A percentile compares a stretch with the other conserved stretches of the same genome.
These are phyloP conservation scores for Phalacrocorax aristotelis DNA, from an alignment of 2,113 vertebrate species.

Conservation along the genomic window DNA sequence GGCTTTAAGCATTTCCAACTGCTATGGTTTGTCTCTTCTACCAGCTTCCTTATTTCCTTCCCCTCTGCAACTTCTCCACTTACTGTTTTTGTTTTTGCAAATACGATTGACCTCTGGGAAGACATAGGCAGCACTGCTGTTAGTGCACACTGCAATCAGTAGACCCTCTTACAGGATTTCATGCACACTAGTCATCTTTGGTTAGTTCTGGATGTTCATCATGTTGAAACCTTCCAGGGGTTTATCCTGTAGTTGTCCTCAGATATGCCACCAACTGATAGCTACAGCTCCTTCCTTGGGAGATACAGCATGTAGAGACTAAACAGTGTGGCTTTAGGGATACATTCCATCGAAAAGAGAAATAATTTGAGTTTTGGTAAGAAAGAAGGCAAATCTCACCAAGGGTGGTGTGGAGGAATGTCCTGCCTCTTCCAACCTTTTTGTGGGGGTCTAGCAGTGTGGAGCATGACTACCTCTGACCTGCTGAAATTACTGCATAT, in stretches of 20 bases:
- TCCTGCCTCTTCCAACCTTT: neutral
- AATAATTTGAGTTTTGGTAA: neutral
- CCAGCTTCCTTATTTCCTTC: neutral
- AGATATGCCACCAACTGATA: neutral
- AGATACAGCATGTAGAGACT: neutral
- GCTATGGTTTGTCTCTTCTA: neutral
- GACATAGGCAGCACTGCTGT: neutral
- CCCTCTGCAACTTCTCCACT: neutral
- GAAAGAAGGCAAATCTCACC: neutral
- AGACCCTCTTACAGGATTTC: neutral
- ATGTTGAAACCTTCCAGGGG: neutral
- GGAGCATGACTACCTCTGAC: neutral
- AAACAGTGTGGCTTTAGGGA: neutral
- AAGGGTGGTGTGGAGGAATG: neutral
- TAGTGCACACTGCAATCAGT: neutral
- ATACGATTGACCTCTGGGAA: neutral
- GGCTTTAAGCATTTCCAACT: neutral
- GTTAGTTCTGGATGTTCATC: neutral
- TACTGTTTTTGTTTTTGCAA: neutral
- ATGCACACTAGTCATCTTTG: fast-evolving
- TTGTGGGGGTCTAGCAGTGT: neutral
- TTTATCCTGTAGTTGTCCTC: neutral
- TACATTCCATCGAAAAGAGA: neutral
- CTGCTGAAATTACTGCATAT: neutral
- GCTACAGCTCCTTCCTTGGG: neutral